Percentiles rank a stretch among this genome's conserved stretches.
Conservation (phyloP, 1,140 invertebrate species). For the Xylocopa sonorina region DNA sequence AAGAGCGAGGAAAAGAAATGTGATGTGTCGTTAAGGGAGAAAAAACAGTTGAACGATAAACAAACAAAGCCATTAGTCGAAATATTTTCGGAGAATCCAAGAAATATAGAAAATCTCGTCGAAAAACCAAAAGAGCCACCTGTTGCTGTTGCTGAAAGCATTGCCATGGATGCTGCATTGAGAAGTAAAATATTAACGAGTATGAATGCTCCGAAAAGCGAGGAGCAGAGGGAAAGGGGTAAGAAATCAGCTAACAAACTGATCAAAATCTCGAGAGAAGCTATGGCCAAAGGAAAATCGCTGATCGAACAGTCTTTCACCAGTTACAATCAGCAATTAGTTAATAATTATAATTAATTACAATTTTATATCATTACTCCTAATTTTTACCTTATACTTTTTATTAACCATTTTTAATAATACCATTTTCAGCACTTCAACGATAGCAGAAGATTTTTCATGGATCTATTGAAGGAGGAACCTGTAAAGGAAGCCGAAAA, state of each 20-base stretch:
- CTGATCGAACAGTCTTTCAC: not conserved
- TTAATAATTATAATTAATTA: not conserved
- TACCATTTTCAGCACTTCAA: not conserved
- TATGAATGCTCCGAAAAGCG: constrained; percentile 40
- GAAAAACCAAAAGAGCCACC: not conserved
- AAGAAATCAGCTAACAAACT: constrained; percentile 28
- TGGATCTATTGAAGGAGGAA: not conserved
- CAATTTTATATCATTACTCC: too few relatives aligned
- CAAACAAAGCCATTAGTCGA: constrained; percentile 43
- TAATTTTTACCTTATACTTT: not conserved
- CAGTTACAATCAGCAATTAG: not conserved
- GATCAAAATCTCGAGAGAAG: constrained; percentile 28
- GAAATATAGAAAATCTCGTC: not conserved
- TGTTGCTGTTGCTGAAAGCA: not conserved
- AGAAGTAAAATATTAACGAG: constrained; percentile 33
- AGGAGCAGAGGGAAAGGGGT: constrained; percentile 1
- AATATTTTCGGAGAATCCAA: constrained; percentile 20
- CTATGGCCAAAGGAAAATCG: constrained; percentile 26
- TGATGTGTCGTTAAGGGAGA: constrained; percentile 31
- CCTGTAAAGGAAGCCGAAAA: not conserved
- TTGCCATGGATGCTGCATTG: constrained; percentile 20
- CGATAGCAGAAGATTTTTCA: constrained; percentile 17
- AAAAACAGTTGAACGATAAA: constrained; percentile 30
- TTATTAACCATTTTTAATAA: not conserved
- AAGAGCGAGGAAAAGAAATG: not conserved